Conservation (phyloP, 1,140 invertebrate species). For the Helicoverpa armigera region DNA sequence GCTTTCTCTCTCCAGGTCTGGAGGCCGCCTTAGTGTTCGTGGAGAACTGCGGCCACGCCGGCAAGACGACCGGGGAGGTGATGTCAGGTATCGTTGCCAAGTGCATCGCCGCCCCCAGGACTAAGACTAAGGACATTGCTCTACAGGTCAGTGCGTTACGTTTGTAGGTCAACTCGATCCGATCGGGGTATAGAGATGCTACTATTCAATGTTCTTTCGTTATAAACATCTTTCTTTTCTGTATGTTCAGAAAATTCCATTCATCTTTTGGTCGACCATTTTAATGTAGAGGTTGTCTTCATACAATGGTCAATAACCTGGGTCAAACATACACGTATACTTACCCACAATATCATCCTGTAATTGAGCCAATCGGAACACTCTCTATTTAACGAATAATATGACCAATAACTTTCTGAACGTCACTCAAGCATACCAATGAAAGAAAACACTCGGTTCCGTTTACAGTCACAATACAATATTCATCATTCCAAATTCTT, state of each 20-base stretch:
- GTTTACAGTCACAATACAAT: slow-evolving; percentile 9
- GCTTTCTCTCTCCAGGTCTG: slow-evolving; percentile 82
- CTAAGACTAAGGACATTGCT: slow-evolving; percentile 96
- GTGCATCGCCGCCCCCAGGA: slow-evolving; percentile 96
- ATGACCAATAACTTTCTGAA: not conserved
- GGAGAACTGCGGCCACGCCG: slow-evolving; percentile 94
- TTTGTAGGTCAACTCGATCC: not conserved
- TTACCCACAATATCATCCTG: not conserved
- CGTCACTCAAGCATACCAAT: not conserved
- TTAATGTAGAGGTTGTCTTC: too few species aligned
- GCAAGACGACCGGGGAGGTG: slow-evolving; percentile 95
- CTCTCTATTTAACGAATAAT: too few species aligned
- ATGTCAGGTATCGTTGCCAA: slow-evolving; percentile 96
- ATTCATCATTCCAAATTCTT: slow-evolving; percentile 9
- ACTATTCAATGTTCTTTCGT: too few species aligned
- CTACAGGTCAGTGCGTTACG: slow-evolving; percentile 87
- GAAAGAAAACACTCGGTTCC: not conserved
- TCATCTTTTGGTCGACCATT: too few species aligned
- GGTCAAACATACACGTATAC: not conserved
- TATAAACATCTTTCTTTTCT: too few species aligned
- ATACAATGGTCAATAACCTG: too few species aligned
- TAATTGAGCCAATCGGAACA: too few species aligned
- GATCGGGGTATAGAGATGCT: too few species aligned
- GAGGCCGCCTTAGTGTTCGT: slow-evolving; percentile 96
- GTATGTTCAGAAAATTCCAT: too few species aligned